Evolutionary conservation across 2,888 invertebrate genomes (phyloP).

Genomic region (Poecilobothrus nobilitatus): DNA sequence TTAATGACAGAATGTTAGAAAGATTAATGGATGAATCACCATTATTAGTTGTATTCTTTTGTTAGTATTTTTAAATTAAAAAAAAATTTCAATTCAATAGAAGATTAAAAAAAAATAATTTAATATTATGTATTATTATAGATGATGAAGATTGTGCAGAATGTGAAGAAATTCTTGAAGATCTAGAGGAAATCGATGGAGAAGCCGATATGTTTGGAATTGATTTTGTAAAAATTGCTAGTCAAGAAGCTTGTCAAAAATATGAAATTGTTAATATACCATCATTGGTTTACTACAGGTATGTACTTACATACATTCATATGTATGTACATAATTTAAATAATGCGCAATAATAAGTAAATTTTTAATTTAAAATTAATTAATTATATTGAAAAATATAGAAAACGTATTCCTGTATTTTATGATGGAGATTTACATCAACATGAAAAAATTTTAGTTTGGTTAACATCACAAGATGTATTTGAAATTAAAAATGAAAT

Average conservation of each 20-base stretch:
- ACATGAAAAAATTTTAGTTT: constrained; percentile 73
- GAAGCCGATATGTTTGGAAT: constrained; percentile 90
- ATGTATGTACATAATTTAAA: background rate
- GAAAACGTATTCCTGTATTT: constrained; percentile 66
- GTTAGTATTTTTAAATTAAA: constrained; percentile 49
- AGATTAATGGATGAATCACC: constrained; percentile 77
- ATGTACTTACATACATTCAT: background rate
- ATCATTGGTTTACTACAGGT: constrained; percentile 77
- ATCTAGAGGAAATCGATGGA: constrained; percentile 88
- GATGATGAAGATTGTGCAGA: constrained; percentile 87
- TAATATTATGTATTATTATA: constrained; percentile 32
- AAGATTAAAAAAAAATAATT: background rate
- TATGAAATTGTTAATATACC: constrained; percentile 78
- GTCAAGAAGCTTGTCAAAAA: constrained; percentile 69
- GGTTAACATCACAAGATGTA: constrained; percentile 89
- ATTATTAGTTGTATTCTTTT: constrained; percentile 83
- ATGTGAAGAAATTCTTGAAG: constrained; percentile 82
- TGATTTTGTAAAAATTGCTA: constrained; percentile 86
- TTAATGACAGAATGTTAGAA: constrained; percentile 81
- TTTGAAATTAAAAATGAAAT: constrained; percentile 95
- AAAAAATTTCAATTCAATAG: background rate
- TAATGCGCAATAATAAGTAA: background rate
- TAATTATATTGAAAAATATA: constrained; percentile 21
- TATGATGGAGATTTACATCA: constrained; percentile 86
- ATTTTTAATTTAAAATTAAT: background rate